Conservation (phyloP, 2,797 vertebrate species). For the Tadarida brasiliensis region DNA sequence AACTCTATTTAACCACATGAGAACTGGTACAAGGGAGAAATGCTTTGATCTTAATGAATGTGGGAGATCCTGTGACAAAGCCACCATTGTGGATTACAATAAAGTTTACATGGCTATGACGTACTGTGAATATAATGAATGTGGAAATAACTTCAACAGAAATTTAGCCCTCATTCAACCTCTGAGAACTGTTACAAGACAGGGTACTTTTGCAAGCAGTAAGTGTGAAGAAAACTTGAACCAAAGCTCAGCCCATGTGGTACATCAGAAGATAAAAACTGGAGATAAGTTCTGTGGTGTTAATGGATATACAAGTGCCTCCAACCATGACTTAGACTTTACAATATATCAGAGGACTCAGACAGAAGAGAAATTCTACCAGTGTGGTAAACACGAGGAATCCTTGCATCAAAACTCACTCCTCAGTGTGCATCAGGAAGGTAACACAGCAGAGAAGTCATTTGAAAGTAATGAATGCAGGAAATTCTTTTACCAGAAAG, state of each 20-base stretch:
- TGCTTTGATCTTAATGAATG: not conserved
- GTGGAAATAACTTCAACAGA: not conserved
- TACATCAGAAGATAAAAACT: slow-evolving; percentile 18
- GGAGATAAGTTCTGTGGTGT: not conserved
- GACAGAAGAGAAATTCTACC: slow-evolving; percentile 3
- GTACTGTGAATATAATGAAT: not conserved
- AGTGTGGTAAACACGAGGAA: not conserved
- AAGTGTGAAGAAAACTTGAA: slow-evolving; percentile 14
- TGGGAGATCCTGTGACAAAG: not conserved
- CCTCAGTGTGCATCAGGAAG: not conserved
- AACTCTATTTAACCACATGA: not conserved
- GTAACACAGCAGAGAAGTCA: not conserved
- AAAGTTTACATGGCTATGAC: not conserved
- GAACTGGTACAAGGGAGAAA: not conserved
- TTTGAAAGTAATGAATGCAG: slow-evolving; percentile 49
- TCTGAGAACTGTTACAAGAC: not conserved
- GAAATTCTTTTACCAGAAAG: slow-evolving; percentile 56
- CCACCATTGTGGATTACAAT: not conserved
- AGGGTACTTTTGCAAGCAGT: not conserved
- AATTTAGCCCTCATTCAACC: not conserved
- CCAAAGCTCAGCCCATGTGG: not conserved
- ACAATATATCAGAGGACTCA: not conserved
- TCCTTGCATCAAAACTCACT: slow-evolving; percentile 23
- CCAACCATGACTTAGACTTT: slow-evolving; percentile 24
- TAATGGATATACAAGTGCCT: not conserved